Evolutionary conservation across 2,888 invertebrate genomes (phyloP), one percentile per base, ranked within the genome.

Genomic region (Sesia apiformis): DNA sequence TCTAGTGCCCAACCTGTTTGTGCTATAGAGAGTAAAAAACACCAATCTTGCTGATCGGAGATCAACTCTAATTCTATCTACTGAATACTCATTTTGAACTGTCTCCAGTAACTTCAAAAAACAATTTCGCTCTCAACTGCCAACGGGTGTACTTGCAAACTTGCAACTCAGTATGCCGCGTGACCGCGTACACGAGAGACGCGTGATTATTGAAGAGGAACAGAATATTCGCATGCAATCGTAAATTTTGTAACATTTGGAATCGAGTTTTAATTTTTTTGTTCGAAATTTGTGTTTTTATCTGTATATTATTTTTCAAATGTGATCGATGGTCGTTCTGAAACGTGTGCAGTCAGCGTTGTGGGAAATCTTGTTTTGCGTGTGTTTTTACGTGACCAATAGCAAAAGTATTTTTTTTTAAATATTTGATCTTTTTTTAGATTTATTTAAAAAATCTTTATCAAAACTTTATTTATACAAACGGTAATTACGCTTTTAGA

Each of bases 81-180:
- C 46, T n/a, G 46, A 46, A 46, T 46, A 23, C 4, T 46, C 46
- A 46, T 46, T 46, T 46, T 78, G 55, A 63, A 63, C 62, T 59
- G 60, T 51, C 38, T 52, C 39, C 55, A 66, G 61, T 60, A 74
- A 23, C 23, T 72, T 78, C 74, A 69, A 73, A 83, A 84, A 78
- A 72, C 72, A 82, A 85, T 85, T 87, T 85, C 85, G 84, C 84
- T 85, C 83, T 84, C 81, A 63, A 76, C 76, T 49, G 55, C 49
- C 69, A 76, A 69, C 68, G 70, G 69, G 72, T 72, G 75, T 65
- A 74, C 76, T 69, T 67, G 72, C 64, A 72, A 69, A 63, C 72
- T 65, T 69, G 74, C 71, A 80, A 84, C 81, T 84, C 79, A 87
- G 87, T 87, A 72, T 60, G 70, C 76, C 84, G 84, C 82, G 80